Conservation (phyloP, 2,797 vertebrate species). For the Spea hammondii region DNA sequence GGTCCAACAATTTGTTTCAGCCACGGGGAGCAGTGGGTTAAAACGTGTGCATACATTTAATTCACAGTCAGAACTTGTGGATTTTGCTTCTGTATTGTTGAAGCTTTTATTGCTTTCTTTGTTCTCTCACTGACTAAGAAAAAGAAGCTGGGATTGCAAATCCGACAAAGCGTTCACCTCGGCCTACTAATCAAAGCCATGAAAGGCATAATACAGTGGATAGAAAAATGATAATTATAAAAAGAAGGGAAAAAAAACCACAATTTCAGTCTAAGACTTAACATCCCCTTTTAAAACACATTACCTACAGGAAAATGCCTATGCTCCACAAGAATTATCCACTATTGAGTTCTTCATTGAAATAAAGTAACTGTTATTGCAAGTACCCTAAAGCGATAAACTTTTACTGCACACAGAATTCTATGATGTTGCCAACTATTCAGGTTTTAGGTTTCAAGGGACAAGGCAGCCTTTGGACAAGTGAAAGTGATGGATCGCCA, state of each 20-base stretch:
- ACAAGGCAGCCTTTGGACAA: no score
- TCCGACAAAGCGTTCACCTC: conserved; percentile 31
- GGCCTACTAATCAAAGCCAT: conserved; percentile 14
- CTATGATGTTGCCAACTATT: no score
- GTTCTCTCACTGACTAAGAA: conserved; percentile 37
- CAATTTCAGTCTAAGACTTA: conserved; percentile 13
- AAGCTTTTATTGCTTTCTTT: conserved; percentile 37
- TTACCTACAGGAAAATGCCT: not conserved
- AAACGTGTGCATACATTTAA: conserved; percentile 20
- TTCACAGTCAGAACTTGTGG: conserved; percentile 9
- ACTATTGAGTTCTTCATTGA: no score
- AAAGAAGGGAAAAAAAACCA: conserved; percentile 8
- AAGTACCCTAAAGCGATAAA: no score
- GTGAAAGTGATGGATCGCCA: no score
- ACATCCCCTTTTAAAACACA: conserved; percentile 6
- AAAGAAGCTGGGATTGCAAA: conserved; percentile 30
- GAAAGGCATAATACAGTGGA: conserved; percentile 38
- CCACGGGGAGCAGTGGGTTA: not conserved
- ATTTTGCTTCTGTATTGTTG: conserved; percentile 27
- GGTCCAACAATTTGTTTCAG: not conserved
- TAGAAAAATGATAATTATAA: conserved; percentile 31
- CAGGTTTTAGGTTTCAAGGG: no score
- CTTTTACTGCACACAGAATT: no score
- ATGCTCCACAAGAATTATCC: no score
- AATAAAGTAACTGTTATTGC: no score